Base-by-base conservation (phyloP, 1,140 invertebrate genomes). In the Neuroterus valhalla region DNA sequence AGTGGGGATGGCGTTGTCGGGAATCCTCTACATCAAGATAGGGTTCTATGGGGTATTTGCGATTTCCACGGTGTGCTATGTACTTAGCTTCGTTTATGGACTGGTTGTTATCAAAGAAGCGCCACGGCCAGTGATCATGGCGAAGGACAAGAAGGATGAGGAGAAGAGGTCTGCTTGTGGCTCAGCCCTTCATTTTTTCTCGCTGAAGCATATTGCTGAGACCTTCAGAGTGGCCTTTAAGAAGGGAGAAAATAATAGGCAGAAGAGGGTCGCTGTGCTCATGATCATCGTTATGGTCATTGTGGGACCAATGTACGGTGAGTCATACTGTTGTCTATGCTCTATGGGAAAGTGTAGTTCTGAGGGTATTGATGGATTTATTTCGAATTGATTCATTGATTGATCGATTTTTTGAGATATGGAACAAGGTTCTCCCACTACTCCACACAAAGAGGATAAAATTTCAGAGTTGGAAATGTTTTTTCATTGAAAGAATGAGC, bases 241-340 rank as follows among this genome's bases (percentile, higher is more conserved):
- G 81, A 88, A 91, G 43, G 94, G 94, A 1, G 92, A 93, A 10
- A 93, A 94, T 77, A 94, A 95, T 79, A 85, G 95, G 1, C 91
- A 93, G 74, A 90, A 93, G 73, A 91, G 94, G 45, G 94, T 96
- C 17, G 92, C 94, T 70, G 92, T 95, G 82, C 89, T 96, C 5
- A 95, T 96, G 91, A 87, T 96, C 38, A 94, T 95, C 42, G 92
- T 95, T n/a, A 95, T 95, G 92, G 94, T 96, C 14, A 94, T 96
- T 68, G 95, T 96, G 76, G 95, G 95, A 67, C 95, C 95, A 1
- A 92, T 96, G 88, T 94, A 96, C 78, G 95, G 94, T 95, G 85
- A 92, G 92, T 90, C 31, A 43, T 31, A 52, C 66, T 71, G 17
- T 38, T 66, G 26, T 38, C 5, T 50, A 50, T 50, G n/a, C 6